A percentile compares a stretch with the other conserved stretches of the same genome.
Evolutionary conservation across 2,888 invertebrate species (phyloP).

Genomic region (Cloeon dipterum): DNA sequence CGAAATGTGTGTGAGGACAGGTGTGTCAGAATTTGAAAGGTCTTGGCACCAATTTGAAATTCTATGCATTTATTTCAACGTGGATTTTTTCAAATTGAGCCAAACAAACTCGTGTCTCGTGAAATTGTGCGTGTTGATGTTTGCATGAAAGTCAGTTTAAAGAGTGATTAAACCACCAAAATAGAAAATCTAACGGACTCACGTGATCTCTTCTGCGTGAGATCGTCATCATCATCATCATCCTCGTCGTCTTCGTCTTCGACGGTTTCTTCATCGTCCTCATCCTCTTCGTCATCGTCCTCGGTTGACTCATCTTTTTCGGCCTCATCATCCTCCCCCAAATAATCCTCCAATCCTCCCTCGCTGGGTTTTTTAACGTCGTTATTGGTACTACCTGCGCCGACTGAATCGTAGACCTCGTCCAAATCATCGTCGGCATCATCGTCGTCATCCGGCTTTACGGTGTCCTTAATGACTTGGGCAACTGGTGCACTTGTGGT

Average conservation of each 20-base stretch:
- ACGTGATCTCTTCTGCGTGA: neutral
- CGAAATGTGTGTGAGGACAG: too few species aligned
- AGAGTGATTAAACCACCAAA: too few species aligned
- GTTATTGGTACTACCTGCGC: neutral
- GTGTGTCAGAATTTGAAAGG: too few species aligned
- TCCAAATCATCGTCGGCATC: neutral
- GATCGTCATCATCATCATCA: neutral
- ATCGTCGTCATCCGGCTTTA: neutral
- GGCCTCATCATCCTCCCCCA: neutral
- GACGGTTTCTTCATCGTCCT: neutral
- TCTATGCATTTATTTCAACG: too few species aligned
- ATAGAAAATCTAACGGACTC: too few species aligned
- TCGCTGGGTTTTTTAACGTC: too few species aligned
- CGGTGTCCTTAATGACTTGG: neutral
- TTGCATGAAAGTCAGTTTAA: too few species aligned
- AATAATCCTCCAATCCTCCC: too few species aligned
- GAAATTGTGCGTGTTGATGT: too few species aligned
- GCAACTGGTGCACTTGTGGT: neutral
- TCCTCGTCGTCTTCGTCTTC: neutral
- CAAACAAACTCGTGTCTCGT: too few species aligned
- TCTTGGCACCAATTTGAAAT: too few species aligned
- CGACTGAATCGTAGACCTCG: neutral
- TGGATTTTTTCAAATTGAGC: too few species aligned
- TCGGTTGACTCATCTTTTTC: neutral
- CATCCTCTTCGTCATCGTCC: neutral